phyloP scores from a whole-genome alignment of 2,797 vertebrate species.

The Nothura maculosa region DNA sequence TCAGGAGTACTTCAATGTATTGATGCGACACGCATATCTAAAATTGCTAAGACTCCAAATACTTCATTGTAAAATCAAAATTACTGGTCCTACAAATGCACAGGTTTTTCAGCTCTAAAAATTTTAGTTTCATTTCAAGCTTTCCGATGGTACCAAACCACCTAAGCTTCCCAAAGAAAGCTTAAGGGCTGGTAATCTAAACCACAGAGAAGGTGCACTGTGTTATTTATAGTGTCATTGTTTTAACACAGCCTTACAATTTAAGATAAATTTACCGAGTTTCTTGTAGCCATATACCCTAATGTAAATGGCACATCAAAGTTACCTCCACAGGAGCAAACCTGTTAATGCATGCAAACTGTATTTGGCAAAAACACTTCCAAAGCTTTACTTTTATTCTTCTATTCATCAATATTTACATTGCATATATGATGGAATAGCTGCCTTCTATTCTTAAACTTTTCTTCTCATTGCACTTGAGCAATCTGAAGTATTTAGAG shows the following conservation, averaged over 20 bases:
- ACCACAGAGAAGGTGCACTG: not conserved
- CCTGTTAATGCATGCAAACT: not conserved
- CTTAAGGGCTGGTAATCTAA: not conserved
- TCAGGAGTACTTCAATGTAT: not conserved
- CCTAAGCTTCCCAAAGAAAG: not conserved
- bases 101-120: not conserved
- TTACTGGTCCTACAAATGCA: accelerated
- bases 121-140: not conserved
- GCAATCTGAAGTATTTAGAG: not conserved
- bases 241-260: not conserved
- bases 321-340: not conserved
- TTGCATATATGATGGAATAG: not conserved
- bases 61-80: constrained; percentile 7
- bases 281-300: not conserved
- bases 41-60: not conserved
- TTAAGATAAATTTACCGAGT: not conserved
- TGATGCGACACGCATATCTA: not conserved
- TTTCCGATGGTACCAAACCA: not conserved
- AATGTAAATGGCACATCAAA: not conserved
- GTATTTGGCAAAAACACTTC: not conserved
- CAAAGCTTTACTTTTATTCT: not conserved
- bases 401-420: not conserved
- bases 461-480: not conserved
- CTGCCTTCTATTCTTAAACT: not conserved
- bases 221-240: not conserved